Evolutionary conservation across 2,888 invertebrate genomes (phyloP), one percentile per base, ranked within the genome.

Genomic region (Aproaerema taeniolella): DNA sequence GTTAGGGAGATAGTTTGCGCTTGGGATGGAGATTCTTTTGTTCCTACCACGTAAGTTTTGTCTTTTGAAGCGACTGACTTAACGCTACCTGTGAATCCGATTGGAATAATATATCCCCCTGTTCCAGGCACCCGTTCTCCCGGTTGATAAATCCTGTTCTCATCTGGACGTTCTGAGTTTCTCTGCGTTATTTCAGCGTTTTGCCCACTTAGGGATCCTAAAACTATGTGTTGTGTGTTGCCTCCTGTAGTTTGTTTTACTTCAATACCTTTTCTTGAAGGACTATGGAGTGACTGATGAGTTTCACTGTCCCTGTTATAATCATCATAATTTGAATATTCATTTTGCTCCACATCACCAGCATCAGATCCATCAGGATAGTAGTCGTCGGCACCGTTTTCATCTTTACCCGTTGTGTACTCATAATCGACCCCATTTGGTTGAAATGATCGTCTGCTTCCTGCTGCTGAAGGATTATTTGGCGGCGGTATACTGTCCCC

Each of bases 41-140:
- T 81, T 2, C 91, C 90, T 1, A 88, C 74, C 0, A 89, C 88
- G 37, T 88, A 89, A 1, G 89, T 89, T 52, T 87, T 75, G 10
- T 87, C 87, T 39, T 89, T 89, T 12, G 90, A 90, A 0, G 92
- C 88, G 4, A 90, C 87, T 0, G 92, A 91, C 32, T 93, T 89
- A 39, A 90, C 89, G 33, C 91, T 92, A 36, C 93, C 88, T 38
- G 92, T 85, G 68, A 90, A 89, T 43, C 95, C 90, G 45, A 88
- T 61, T 42, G 94, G 91, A 69, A 95, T 88, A 52, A 88, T 88
- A 68, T 91, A 90, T 38, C 91, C 89, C 43, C 90, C 86, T 52
- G 90, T 87, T 40, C 94, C 90, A 36, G 93, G 90, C 52, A 95
- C 66, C 41, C 88, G 68, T 55, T 92, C 88, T 9, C 92, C 93